Base-by-base conservation (phyloP, 2,888 invertebrate genomes). In the Vannuccia rotundouncinata region DNA sequence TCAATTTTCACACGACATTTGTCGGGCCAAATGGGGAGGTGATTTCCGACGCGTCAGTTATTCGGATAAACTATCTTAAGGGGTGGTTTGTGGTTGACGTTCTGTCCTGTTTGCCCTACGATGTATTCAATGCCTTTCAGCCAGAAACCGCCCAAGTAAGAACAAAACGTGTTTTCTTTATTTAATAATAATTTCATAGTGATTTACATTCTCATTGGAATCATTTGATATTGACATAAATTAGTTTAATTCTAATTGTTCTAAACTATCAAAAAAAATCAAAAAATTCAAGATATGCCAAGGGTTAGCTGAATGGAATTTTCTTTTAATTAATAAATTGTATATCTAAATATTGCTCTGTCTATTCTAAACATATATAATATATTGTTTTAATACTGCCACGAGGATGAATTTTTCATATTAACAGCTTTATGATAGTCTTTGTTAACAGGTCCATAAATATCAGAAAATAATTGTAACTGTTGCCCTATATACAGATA, bases 41-140 rank as follows among this genome's bases (percentile, higher is more conserved):
- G 84, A 97, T 99, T 85, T 96, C 96, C 86, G 99, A 99, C 90
- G 98, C 99, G 25, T 95, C 95, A 31, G 79, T 82, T 5, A 82
- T 82, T 25, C 74, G 82, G 1, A 74, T 81, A 93, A 99, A 99
- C 91, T 99, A 99, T 90, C 91, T 99, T 86, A 95, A 95, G 90
- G 96, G 96, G 84, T 99, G 99, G 99, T 99, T 99, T 90, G 93
- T 99, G 86, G 97, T 99, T 88, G 99, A 99, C 90, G 91, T 99
- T 87, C 92, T 99, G 84, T 97, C 97, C 86, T 99, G 99, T 90
- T 92, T 99, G 89, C 99, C 99, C 83, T 99, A 99, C 90, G 99
- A 99, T 90, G 97, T 99, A 86, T 99, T 99, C 92, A 99, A 99
- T 90, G 98, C 98, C 85, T 99, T 99, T 91, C 98, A 98, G 90